Conservation (phyloP, 2,797 vertebrate genomes). For the Scarus forsteni region DNA sequence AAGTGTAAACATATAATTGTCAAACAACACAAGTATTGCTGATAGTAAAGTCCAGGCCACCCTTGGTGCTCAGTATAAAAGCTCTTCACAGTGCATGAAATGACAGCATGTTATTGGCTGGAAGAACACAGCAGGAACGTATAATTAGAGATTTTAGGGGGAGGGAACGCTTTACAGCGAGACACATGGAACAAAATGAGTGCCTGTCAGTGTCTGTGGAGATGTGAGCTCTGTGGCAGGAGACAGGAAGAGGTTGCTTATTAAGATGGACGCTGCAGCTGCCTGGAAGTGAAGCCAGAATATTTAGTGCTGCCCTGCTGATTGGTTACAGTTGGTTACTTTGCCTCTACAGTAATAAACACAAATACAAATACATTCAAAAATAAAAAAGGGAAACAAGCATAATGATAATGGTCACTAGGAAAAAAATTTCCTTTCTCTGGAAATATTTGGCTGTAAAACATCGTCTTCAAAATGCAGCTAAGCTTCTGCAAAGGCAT, state of each 20-base stretch:
- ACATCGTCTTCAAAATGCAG: too few relatives aligned
- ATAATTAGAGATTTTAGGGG: slow-evolving; percentile 50
- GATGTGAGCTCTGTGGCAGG: slow-evolving; percentile 27
- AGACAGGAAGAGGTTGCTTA: slow-evolving; percentile 8
- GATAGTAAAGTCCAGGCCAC: background rate
- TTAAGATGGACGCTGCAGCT: too few relatives aligned
- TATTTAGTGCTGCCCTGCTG: too few relatives aligned
- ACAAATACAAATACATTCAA: too few relatives aligned
- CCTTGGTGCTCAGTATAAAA: slow-evolving; percentile 18
- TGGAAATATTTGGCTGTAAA: too few relatives aligned
- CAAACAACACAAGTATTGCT: slow-evolving; percentile 15
- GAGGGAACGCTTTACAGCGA: slow-evolving; percentile 17
- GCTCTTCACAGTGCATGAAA: slow-evolving; percentile 14
- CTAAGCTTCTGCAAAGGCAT: too few relatives aligned
- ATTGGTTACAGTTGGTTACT: too few relatives aligned
- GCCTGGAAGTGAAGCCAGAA: too few relatives aligned
- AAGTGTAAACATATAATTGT: slow-evolving; percentile 30
- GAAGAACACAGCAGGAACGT: slow-evolving; percentile 33
- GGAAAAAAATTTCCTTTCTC: too few relatives aligned
- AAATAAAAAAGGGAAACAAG: too few relatives aligned
- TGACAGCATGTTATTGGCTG: slow-evolving; percentile 35
- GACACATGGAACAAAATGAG: slow-evolving; percentile 42
- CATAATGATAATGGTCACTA: too few relatives aligned
- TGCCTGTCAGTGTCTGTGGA: slow-evolving; percentile 44
- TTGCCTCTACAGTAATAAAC: too few relatives aligned